Percentiles rank a stretch among this genome's conserved stretches.
Conservation (phyloP, 2,113 vertebrate genomes). For the Taurulus bubalis region DNA sequence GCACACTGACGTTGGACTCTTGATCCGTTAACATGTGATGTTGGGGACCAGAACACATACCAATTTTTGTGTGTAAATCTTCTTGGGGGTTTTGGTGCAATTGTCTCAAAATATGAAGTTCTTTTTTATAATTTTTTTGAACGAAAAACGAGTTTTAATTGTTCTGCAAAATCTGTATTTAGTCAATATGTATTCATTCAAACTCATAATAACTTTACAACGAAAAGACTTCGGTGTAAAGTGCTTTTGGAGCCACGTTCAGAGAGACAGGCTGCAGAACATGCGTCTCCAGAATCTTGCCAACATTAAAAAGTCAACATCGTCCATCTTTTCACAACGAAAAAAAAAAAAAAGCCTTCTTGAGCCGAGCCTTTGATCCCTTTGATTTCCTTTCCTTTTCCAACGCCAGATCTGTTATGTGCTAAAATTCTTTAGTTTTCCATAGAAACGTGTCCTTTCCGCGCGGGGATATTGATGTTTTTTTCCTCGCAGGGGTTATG, state of each 20-base stretch:
- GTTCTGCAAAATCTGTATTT: background rate
- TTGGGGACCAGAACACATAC: background rate
- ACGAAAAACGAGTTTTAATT: background rate
- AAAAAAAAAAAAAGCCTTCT: constrained; percentile 82
- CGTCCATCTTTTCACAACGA: constrained; percentile 91
- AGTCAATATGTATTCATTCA: background rate
- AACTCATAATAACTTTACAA: background rate
- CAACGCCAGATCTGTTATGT: constrained; percentile 91
- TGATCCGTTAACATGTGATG: background rate
- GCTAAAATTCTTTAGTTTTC: constrained; percentile 97
- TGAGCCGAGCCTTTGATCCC: constrained; percentile 94
- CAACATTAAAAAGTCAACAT: constrained; percentile 91
- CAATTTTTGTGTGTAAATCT: background rate
- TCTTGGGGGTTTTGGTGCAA: background rate
- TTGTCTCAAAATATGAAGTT: background rate
- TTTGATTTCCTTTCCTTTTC: constrained; percentile 85
- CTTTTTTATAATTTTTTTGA: background rate
- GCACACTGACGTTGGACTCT: background rate
- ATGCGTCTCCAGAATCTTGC: constrained; percentile 80
- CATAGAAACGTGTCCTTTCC: constrained; percentile 99
- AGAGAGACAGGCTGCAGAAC: constrained; percentile 83
- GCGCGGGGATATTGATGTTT: constrained; percentile 99
- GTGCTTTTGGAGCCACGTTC: constrained; percentile 71
- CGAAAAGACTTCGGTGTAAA: background rate
- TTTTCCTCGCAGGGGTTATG: constrained; percentile 99